Evolutionary conservation across 2,888 invertebrate species (phyloP).

Genomic region (Himalopsyche tibetana): DNA sequence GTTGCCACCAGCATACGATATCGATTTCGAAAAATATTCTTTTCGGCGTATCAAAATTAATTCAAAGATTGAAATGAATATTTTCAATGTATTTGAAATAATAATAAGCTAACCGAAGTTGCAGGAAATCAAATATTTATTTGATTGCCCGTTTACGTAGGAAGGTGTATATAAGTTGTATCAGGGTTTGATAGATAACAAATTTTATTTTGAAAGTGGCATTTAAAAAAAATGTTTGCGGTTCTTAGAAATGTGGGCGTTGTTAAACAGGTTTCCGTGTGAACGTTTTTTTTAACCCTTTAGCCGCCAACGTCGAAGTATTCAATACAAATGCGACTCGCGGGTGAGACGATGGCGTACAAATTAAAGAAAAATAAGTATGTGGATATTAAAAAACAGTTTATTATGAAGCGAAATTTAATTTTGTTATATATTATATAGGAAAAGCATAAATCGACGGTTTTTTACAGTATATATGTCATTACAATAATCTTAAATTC

Average conservation of each 20-base stretch:
- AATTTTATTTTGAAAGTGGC: neutral
- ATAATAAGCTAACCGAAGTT: no score
- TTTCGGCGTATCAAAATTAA: no score
- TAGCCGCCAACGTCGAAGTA: no score
- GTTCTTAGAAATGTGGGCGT: neutral
- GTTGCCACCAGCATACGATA: neutral
- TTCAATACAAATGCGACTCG: no score
- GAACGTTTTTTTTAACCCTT: slow-evolving; percentile 20
- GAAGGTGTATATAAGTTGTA: neutral
- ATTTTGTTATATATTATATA: no score
- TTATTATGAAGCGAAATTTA: neutral
- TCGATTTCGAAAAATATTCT: no score
- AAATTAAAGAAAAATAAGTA: neutral
- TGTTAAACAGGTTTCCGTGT: neutral
- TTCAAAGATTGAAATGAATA: no score
- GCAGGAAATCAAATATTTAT: slow-evolving; percentile 5
- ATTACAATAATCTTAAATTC: no score
- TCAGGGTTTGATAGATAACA: neutral
- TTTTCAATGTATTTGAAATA: no score
- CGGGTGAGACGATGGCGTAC: no score
- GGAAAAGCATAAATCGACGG: no score
- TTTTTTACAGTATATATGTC: no score
- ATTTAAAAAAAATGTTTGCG: neutral
- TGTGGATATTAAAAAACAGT: neutral
- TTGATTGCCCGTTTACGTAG: neutral